Percentiles rank a stretch among this genome's conserved stretches.
Evolutionary conservation across 2,797 vertebrate genomes (phyloP).

Genomic region (Eulemur rubriventer): DNA sequence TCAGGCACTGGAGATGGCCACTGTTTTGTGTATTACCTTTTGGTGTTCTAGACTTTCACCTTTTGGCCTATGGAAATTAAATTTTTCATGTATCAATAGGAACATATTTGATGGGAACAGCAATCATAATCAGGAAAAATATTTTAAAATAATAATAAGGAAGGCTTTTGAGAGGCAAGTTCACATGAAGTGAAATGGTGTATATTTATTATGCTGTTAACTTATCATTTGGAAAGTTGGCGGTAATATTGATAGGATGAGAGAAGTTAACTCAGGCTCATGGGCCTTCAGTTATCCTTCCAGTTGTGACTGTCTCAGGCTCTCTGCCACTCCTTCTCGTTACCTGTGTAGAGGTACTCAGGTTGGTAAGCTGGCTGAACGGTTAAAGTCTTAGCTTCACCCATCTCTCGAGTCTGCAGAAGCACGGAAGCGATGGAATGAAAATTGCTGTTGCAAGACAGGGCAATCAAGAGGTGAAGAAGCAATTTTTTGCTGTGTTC

Average conservation of each 20-base stretch:
- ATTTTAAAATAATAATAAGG: not conserved
- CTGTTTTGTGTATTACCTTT: not conserved
- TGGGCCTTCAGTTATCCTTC: not conserved
- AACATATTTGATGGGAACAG: not conserved
- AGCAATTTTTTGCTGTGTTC: constrained; percentile 98
- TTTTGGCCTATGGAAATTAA: not conserved
- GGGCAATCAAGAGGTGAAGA: constrained; percentile 95
- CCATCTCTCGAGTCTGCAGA: constrained; percentile 95
- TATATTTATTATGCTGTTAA: not conserved
- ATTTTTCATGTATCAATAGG: not conserved
- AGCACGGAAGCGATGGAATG: constrained; percentile 96
- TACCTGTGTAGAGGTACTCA: constrained; percentile 95
- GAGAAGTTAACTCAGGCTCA: not conserved
- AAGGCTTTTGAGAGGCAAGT: not conserved
- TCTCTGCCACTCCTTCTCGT: not conserved
- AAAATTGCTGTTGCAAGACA: constrained; percentile 97
- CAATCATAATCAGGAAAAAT: not conserved
- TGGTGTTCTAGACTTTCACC: not conserved
- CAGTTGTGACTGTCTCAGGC: not conserved
- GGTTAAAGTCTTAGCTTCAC: constrained; percentile 95
- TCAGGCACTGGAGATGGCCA: not conserved
- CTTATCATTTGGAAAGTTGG: not conserved
- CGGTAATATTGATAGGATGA: not conserved
- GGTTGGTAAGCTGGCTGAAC: constrained; percentile 94
- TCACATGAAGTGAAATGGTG: not conserved